Evolutionary conservation across 2,797 vertebrate species (phyloP).

Genomic region (Hafferia zeledoni): DNA sequence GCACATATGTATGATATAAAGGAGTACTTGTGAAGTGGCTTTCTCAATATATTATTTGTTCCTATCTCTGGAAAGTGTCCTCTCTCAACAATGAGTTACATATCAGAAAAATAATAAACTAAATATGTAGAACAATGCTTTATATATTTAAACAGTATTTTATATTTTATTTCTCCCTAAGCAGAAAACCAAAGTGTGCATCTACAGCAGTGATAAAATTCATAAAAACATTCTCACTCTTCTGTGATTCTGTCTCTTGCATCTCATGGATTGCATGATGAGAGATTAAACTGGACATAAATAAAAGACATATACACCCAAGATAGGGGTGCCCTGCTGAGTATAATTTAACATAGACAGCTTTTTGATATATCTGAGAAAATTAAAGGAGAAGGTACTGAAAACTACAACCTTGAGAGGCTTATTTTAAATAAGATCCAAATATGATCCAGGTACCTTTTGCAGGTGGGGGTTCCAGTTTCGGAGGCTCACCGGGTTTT

Average conservation of each 20-base stretch:
- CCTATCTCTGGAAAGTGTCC: not conserved
- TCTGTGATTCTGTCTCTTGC: not conserved
- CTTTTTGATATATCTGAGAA: not conserved
- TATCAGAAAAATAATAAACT: not conserved
- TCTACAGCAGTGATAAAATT: not conserved
- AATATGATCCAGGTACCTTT: constrained; percentile 81
- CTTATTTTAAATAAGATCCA: not conserved
- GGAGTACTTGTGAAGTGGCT: not conserved
- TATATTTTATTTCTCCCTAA: not conserved
- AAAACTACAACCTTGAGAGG: not conserved
- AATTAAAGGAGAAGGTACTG: not conserved
- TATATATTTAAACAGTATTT: not conserved
- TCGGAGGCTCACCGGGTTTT: constrained; percentile 74
- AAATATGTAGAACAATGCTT: not conserved
- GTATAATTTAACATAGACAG: not conserved
- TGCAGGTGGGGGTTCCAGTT: constrained; percentile 75
- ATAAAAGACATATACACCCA: not conserved
- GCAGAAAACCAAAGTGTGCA: not conserved
- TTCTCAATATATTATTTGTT: not conserved
- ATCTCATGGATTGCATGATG: not conserved
- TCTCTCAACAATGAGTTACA: not conserved
- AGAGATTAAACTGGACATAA: not conserved
- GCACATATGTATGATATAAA: not conserved
- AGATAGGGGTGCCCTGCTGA: not conserved
- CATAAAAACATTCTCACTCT: not conserved